A percentile compares a stretch with the other conserved stretches of the same genome.
Conservation (phyloP, 2,113 vertebrate species). For the Phodopus roborovskii region DNA sequence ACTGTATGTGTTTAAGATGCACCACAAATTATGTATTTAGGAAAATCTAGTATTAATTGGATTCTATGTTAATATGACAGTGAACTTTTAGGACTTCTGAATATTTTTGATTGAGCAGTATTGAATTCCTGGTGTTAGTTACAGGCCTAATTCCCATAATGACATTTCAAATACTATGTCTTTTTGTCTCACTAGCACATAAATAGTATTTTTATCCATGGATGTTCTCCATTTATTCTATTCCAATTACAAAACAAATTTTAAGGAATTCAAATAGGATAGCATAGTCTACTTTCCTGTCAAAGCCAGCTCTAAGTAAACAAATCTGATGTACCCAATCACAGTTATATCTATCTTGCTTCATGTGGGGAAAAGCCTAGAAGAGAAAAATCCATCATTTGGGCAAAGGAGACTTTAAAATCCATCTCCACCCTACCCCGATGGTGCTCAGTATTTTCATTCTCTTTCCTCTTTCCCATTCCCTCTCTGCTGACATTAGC, state of each 20-base stretch:
- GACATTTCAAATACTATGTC: conserved; percentile 57
- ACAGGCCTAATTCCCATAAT: conserved; percentile 13
- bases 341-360: background rate
- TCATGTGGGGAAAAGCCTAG: background rate
- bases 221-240: conserved; percentile 47
- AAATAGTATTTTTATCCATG: conserved; percentile 16
- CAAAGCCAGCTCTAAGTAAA: conserved; percentile 25
- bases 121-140: conserved; percentile 40
- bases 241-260: conserved; percentile 28
- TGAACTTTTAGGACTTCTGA: background rate
- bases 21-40: background rate
- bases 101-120: conserved; percentile 10
- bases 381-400: background rate
- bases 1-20: background rate
- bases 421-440: background rate
- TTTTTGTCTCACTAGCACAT: conserved; percentile 53
- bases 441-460: conserved; percentile 43
- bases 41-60: background rate
- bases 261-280: conserved; percentile 48
- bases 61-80: conserved; percentile 23
- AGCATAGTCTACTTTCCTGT: background rate
- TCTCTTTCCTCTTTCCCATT: conserved; percentile 64
- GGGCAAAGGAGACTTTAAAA: conserved; percentile 40
- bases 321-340: background rate
- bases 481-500: conserved; percentile 88